Conservation (phyloP, 2,888 invertebrate genomes). For the Amorpha juglandis region DNA sequence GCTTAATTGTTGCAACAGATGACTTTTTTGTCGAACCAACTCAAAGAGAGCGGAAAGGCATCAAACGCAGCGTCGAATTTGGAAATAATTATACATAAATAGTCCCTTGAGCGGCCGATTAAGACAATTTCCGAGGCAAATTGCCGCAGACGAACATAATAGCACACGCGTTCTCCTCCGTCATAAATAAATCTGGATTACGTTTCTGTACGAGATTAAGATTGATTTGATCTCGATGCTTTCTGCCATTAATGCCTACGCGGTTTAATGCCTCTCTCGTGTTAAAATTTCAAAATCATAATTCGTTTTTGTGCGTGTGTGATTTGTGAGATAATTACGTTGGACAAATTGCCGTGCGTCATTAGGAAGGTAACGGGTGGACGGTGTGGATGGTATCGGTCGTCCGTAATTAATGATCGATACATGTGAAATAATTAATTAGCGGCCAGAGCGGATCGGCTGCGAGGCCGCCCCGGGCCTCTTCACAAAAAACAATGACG, state of each 20-base stretch:
- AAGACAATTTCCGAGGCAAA: slow-evolving; percentile 85
- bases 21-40: slow-evolving; percentile 84
- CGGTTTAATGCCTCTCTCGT: slow-evolving; percentile 74
- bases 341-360: slow-evolving; percentile 80
- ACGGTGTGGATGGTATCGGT: slow-evolving; percentile 57
- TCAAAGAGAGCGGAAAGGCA: slow-evolving; percentile 85
- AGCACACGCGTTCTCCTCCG: slow-evolving; percentile 79
- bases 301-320: slow-evolving; percentile 73
- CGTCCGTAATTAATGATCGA: slow-evolving; percentile 82
- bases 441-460: slow-evolving; percentile 69
- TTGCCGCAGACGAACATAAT: slow-evolving; percentile 84
- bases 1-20: slow-evolving; percentile 84
- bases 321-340: slow-evolving; percentile 80
- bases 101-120: slow-evolving; percentile 85
- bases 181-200: slow-evolving; percentile 85
- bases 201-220: slow-evolving; percentile 83
- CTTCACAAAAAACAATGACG: slow-evolving; percentile 83
- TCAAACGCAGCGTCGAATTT: slow-evolving; percentile 84
- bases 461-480: slow-evolving; percentile 70
- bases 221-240: slow-evolving; percentile 83
- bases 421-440: slow-evolving; percentile 84
- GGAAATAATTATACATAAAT: slow-evolving; percentile 85
- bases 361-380: slow-evolving; percentile 78
- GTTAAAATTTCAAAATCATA: slow-evolving; percentile 80
- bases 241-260: slow-evolving; percentile 79